These are phyloP conservation scores for Ptychadena robeensis DNA, from an alignment of 2,797 vertebrate genomes.

Conservation along the genomic window DNA sequence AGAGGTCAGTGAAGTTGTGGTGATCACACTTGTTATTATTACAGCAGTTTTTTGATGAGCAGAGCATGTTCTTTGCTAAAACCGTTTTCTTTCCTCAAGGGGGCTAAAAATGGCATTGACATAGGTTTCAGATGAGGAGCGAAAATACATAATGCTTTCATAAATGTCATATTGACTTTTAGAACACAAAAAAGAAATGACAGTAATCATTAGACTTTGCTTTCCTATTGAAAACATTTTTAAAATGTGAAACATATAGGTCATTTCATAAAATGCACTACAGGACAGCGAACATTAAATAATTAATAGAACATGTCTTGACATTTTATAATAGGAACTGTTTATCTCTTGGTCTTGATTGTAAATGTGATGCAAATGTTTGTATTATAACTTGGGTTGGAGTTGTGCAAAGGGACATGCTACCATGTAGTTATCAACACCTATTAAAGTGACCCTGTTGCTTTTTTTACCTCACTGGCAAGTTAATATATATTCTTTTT, in stretches of 20 bases:
- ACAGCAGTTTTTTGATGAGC: conserved; percentile 27
- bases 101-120: conserved; percentile 37
- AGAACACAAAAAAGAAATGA: neutral
- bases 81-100: neutral
- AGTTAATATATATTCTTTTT: too few species aligned
- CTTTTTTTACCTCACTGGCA: too few species aligned
- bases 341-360: too few species aligned
- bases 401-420: too few species aligned
- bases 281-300: too few species aligned
- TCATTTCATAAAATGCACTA: neutral
- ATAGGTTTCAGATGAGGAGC: neutral
- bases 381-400: too few species aligned
- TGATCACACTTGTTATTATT: conserved; percentile 1
- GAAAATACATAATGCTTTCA: neutral
- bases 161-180: neutral
- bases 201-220: neutral
- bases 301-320: too few species aligned
- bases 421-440: too few species aligned
- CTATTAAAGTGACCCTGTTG: too few species aligned
- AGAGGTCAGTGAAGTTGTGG: conserved; percentile 79
- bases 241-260: neutral
- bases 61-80: conserved; percentile 25
- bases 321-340: too few species aligned
- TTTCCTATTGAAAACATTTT: neutral
- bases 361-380: too few species aligned